Base-by-base conservation (phyloP, 2,797 vertebrate species). In the Gymnoscopelus braueri region DNA sequence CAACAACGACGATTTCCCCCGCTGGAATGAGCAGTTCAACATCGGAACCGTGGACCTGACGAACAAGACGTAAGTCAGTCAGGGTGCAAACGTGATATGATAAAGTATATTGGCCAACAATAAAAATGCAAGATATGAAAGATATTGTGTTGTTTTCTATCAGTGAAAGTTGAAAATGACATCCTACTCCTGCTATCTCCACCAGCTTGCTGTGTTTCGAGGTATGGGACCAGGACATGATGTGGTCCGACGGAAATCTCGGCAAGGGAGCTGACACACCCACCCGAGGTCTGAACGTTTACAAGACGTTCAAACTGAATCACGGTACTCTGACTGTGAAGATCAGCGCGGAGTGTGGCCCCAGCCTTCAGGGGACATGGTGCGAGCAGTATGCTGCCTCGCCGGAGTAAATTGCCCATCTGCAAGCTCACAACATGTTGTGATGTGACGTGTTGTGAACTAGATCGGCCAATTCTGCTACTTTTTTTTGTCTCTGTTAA, bases 191-290 rank as follows among this genome's bases (percentile, higher is more conserved):
- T 29, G 26, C 26, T 29, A 1, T 29, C 3, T 29, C 26, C 26
- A 29, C 3, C 88, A 84, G 85, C 0, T 2, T 4, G 0, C 5
- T 95, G 10, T 61, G 14, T 3, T 75, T 95, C 0, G 86, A 29
- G 26, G 26, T 29, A 1, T 29, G 26, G 26, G 26, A 29, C 9
- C 66, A 79, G 5, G 93, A 95, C 72, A 3, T 11, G 2, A n/a
- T 32, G 35, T 90, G 87, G 61, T 44, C 92, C 0, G 93, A 94
- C 3, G 81, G 93, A 60, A 85, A 84, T 1, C 82, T 95, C 0
- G 94, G 94, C 0, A 50, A 4, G 0, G 89, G 62, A 4, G 7
- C 53, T 0, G 0, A 3, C 0, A 0, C 66, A 1, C 83, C 84
- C 0, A 29, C 2, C 2, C 52, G 10, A 62, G 2, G 53, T 1